Base-by-base conservation (phyloP, 1,140 invertebrate genomes). In the Drosophila lowei region DNA sequence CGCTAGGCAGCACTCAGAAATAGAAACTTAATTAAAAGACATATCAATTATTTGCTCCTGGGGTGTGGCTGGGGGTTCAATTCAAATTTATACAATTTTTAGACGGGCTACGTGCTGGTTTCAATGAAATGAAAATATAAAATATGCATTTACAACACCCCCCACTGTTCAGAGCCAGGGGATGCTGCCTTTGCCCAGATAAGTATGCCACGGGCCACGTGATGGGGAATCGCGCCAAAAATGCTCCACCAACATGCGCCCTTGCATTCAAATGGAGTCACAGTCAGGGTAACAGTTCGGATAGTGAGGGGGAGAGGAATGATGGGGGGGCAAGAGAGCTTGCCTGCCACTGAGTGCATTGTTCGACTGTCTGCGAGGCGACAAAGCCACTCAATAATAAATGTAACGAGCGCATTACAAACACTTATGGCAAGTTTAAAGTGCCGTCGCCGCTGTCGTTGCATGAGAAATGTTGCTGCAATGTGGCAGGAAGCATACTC, bases 121-220 rank as follows among this genome's bases (percentile, higher is more conserved):
- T 85, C 81, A 85, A 88, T 85, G 81, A 85, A 85, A 85, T 85
- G 81, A 85, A 85, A 85, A 85, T 85, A 85, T 85, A 78, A 85
- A 85, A 85, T 85, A 85, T 85, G 77, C 81, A 85, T 86, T 85
- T 85, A 81, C 83, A 74, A 62, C 73, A 74, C 23, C 62, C 46
- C 56, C 49, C 52, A 44, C 38, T 47, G 30, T 38, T 30, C 4
- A 13, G 15, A 34, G 15, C 13, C 43, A 8, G 16, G 16, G 28
- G 66, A 28, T 50, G 21, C 18, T 47, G 48, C 50, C 50, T 38
- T 50, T 64, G 66, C 63, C 77, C 77, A 67, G 57, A 86, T 85
- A 86, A 81, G 81, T 85, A 81, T 85, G 81, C 81, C 77, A 70
- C 43, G 52, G 81, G 58, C 67, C 72, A 81, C 72, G 80, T 85